Percentiles rank a stretch among this genome's conserved stretches.
phyloP scores from a whole-genome alignment of 2,888 invertebrate species.

The Steromphala cineraria region DNA sequence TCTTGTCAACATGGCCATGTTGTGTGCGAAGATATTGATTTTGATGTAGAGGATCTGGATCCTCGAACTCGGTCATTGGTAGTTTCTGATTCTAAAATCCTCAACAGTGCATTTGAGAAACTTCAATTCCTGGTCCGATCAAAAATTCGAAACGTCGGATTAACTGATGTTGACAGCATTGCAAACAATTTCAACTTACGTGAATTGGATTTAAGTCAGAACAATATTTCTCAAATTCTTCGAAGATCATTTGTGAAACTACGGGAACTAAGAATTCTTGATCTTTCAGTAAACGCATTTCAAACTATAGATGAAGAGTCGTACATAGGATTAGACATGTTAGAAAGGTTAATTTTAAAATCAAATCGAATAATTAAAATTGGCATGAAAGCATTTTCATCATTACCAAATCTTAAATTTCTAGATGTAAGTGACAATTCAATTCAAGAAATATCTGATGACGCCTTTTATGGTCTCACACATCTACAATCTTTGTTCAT shows the following conservation, averaged over 20 bases:
- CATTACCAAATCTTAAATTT: not conserved
- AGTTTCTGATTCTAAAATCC: no score
- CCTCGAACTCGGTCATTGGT: not conserved
- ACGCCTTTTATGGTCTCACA: not conserved
- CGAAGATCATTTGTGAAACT: not conserved
- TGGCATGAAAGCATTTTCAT: not conserved
- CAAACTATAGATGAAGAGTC: not conserved
- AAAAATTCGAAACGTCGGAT: not conserved
- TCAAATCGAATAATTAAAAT: not conserved
- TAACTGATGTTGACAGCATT: not conserved
- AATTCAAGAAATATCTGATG: not conserved
- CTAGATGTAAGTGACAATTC: not conserved
- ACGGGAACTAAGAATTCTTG: not conserved
- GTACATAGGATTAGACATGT: not conserved
- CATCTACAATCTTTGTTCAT: not conserved
- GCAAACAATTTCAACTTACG: not conserved
- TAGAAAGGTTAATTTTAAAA: not conserved
- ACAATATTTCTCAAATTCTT: not conserved
- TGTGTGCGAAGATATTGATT: not conserved
- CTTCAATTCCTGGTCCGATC: not conserved
- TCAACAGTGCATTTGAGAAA: not conserved
- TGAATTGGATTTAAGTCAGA: conserved; percentile 16
- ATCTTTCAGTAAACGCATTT: not conserved
- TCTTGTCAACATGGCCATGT: not conserved
- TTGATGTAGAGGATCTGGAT: not conserved